Evolutionary conservation across 2,113 vertebrate genomes (phyloP).

Genomic region (Epinephelus fuscoguttatus): DNA sequence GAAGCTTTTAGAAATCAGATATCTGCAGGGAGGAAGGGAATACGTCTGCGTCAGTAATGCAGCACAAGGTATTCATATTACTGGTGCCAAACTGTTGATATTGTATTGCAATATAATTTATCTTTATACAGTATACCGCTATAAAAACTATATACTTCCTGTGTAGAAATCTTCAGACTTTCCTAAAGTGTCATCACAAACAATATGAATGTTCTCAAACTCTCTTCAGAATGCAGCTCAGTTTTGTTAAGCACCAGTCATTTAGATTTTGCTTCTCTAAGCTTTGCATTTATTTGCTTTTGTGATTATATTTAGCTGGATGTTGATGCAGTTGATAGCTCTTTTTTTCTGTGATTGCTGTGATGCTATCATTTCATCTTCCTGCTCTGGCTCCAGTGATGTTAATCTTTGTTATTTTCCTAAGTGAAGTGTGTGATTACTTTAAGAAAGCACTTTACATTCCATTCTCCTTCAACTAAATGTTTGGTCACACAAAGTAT

Average conservation of each 20-base stretch:
- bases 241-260: background rate
- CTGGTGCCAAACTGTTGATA: conserved; percentile 1
- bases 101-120: background rate
- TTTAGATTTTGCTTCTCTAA: background rate
- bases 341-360: background rate
- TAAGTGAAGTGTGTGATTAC: conserved; percentile 1
- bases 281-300: conserved; percentile 23
- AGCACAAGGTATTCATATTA: background rate
- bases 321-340: background rate
- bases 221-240: background rate
- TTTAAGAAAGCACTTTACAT: background rate
- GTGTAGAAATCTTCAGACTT: background rate
- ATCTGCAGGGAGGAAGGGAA: background rate
- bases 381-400: background rate
- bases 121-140: background rate
- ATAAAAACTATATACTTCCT: background rate
- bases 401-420: conserved; percentile 10
- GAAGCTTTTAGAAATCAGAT: background rate
- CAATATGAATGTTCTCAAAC: background rate
- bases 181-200: background rate
- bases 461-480: conserved; percentile 16
- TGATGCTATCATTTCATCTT: conserved; percentile 2
- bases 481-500: conserved; percentile 23
- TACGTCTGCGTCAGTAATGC: conserved; percentile 1
- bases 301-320: background rate